Evolutionary conservation across 2,797 vertebrate genomes (phyloP), one percentile per base, ranked within the genome.

Genomic region (Buphagus erythrorhynchus): DNA sequence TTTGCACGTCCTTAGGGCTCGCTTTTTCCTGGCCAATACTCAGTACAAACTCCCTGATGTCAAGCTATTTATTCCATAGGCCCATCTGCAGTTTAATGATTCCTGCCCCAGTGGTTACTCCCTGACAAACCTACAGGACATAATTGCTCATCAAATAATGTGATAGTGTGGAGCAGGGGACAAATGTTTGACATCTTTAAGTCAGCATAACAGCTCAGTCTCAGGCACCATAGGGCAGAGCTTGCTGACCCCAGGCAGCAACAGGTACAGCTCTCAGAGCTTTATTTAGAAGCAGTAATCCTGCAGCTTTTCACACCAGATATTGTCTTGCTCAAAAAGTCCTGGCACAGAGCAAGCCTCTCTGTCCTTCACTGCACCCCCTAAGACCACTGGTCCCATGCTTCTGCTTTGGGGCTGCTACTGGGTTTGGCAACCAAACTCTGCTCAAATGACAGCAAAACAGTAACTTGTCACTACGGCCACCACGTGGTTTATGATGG

Each of bases 251-350:
- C 36, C 36, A n/a, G 35, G 31, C 81, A 91, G 55, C 80, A 84
- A 14, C 71, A 95, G 81, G 67, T 92, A 85, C 62, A 81, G 31
- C 40, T 51, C 74, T 31, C 2, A 0, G 13, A 52, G 63, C 74
- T 96, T 89, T 91, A 88, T 96, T 92, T 96, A 91, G 92, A 88
- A 69, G 77, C 71, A 61, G 51, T 89, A 94, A 87, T 84, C 74
- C 83, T 55, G 19, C 38, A 63, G 72, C 72, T 35, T 90, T 90
- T 94, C 88, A 76, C 66, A 83, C 31, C 65, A 91, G 54, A 58
- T 83, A 57, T 31, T 89, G 67, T 38, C 54, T 55, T 74, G 49
- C 35, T 83, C 22, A 71, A 17, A 66, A 86, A 40, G 35, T 58
- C 35, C 85, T 77, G 73, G 49, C 79, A 45, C 46, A 29, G 29